Percentiles rank a stretch among this genome's conserved stretches.
Evolutionary conservation across 1,140 invertebrate species (phyloP).

Genomic region (Heterodera schachtii): DNA sequence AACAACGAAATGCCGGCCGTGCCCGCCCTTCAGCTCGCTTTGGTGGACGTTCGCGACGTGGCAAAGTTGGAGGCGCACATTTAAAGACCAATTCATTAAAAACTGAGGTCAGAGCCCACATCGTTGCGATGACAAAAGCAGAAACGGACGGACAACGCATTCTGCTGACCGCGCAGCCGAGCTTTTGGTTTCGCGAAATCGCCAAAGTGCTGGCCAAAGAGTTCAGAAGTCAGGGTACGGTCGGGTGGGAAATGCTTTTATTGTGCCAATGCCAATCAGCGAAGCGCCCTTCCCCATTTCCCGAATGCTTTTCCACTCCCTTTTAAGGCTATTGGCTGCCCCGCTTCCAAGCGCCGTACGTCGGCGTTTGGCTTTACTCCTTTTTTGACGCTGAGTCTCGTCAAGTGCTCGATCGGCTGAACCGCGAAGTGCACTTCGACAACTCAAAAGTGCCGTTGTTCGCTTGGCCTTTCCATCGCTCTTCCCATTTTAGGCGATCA

Average conservation of each 20-base stretch:
- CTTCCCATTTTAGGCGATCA: conserved; percentile 64
- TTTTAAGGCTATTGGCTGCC: conserved; percentile 68
- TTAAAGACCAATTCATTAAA: not conserved
- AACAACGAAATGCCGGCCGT: conserved; percentile 68
- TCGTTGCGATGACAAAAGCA: conserved; percentile 69
- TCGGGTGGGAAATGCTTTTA: conserved; percentile 30
- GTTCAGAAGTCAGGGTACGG: conserved; percentile 54
- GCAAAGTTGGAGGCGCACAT: conserved; percentile 56
- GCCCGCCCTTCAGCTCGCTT: conserved; percentile 68
- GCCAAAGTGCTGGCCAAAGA: conserved; percentile 66
- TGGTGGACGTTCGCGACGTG: conserved; percentile 72
- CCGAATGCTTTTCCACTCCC: not conserved
- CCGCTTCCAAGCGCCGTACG: conserved; percentile 69
- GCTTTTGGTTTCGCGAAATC: conserved; percentile 68
- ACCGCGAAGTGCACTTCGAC: conserved; percentile 68
- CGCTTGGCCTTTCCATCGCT: not conserved
- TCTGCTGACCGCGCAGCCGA: conserved; percentile 65
- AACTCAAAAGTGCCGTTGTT: conserved; percentile 67
- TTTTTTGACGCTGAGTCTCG: conserved; percentile 68
- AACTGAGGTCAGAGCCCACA: conserved; percentile 66
- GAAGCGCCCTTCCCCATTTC: not conserved
- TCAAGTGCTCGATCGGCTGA: conserved; percentile 68
- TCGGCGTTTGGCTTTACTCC: conserved; percentile 67
- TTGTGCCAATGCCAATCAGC: conserved; percentile 1
- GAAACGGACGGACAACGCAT: conserved; percentile 69